A percentile compares a stretch with the other conserved stretches of the same genome.
phyloP scores from a whole-genome alignment of 2,113 vertebrate species.

The Natator depressus region DNA sequence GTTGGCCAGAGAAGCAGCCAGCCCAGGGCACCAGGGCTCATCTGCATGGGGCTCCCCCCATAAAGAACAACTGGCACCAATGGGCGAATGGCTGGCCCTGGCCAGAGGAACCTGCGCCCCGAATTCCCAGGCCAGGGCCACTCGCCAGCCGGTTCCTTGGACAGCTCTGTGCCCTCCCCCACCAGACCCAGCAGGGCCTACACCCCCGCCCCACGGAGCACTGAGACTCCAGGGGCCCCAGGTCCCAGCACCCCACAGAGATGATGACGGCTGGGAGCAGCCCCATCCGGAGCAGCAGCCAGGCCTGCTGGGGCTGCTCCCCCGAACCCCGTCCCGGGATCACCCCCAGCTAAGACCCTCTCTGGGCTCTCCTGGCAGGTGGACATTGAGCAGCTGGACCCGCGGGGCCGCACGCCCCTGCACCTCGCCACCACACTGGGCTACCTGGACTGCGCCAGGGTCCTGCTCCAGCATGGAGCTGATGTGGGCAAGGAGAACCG shows the following conservation, averaged over 20 bases:
- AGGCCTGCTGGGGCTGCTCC: neutral
- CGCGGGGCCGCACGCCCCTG: slow-evolving; percentile 93
- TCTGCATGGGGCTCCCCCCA: no score
- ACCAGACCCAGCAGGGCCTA: neutral
- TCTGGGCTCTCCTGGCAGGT: slow-evolving; percentile 74
- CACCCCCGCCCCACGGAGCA: neutral
- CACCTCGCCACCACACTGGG: slow-evolving; percentile 95
- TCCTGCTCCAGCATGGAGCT: slow-evolving; percentile 91
- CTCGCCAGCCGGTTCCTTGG: neutral
- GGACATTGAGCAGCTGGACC: slow-evolving; percentile 91
- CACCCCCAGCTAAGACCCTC: neutral
- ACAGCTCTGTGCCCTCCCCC: neutral
- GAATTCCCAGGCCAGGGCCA: neutral
- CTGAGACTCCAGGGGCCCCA: neutral
- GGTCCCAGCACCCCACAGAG: neutral
- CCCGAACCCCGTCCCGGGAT: neutral
- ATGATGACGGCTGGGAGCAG: neutral
- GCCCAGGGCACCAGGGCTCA: no score
- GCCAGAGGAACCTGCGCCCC: no score
- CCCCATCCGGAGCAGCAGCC: neutral
- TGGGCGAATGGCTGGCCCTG: no score
- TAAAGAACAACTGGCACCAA: no score
- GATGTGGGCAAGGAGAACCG: slow-evolving; percentile 96
- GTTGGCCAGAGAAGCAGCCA: no score
- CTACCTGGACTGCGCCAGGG: slow-evolving; percentile 90